Percentiles rank a stretch among this genome's conserved stretches.
Conservation (phyloP, 1,140 invertebrate species). For the Nymphalis io region DNA sequence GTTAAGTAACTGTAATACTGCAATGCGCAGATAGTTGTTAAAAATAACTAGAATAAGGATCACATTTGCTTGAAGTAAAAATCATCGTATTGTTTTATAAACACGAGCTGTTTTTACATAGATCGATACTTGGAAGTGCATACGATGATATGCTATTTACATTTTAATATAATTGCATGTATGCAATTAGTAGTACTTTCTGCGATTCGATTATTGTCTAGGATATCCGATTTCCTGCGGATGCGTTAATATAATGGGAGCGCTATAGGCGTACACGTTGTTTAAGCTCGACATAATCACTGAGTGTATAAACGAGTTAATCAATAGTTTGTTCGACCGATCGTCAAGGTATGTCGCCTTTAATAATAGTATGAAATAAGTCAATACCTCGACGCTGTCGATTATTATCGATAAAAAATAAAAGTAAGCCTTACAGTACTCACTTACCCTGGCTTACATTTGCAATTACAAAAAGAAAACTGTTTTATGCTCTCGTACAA, state of each 20-base stretch:
- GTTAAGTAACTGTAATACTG: slow-evolving; percentile 21
- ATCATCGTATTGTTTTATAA: slow-evolving; percentile 15
- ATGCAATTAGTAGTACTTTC: slow-evolving; percentile 13
- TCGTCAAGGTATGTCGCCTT: background rate
- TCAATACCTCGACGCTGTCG: background rate
- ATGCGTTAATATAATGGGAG: slow-evolving; percentile 19
- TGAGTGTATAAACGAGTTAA: slow-evolving; percentile 1
- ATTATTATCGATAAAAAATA: slow-evolving; percentile 6
- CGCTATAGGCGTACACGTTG: background rate
- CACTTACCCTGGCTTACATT: too few relatives aligned
- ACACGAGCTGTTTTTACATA: slow-evolving; percentile 12
- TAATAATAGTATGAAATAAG: slow-evolving; percentile 1
- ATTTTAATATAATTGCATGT: slow-evolving; percentile 16
- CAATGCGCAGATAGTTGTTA: slow-evolving; percentile 2
- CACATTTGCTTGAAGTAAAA: slow-evolving; percentile 7
- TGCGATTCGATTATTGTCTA: slow-evolving; percentile 29
- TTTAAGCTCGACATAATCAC: slow-evolving; percentile 2
- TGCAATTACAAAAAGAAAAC: too few relatives aligned
- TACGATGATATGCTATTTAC: slow-evolving; percentile 19
- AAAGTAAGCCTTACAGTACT: background rate
- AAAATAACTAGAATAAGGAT: slow-evolving; percentile 14
- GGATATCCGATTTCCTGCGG: slow-evolving; percentile 42
- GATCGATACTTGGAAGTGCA: slow-evolving; percentile 19
- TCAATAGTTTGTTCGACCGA: slow-evolving; percentile 3
- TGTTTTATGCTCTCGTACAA: too few relatives aligned